phyloP scores from a whole-genome alignment of 2,888 invertebrate species.

The Hemicrepidius hirtus region DNA sequence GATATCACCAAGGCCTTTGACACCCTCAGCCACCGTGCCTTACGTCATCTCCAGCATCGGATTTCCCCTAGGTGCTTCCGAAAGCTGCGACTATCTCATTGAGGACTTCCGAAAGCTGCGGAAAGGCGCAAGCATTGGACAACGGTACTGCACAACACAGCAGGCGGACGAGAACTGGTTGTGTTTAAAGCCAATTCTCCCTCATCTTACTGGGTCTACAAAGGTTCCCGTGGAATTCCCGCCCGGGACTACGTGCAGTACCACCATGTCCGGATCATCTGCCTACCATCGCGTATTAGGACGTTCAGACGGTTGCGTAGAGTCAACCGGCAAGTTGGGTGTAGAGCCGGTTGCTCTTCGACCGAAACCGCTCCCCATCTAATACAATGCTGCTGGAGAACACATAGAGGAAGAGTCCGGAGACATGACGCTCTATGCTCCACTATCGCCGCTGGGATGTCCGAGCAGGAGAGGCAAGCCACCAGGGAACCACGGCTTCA shows the following conservation, averaged over 20 bases:
- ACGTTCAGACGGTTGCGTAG: constrained; percentile 57
- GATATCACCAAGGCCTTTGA: constrained; percentile 55
- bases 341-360: constrained; percentile 63
- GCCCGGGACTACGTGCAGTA: too few species aligned
- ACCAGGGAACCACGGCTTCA: constrained; percentile 57
- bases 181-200: constrained; percentile 36
- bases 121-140: neutral
- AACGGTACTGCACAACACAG: too few species aligned
- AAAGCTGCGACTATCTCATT: constrained; percentile 43
- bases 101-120: constrained; percentile 43
- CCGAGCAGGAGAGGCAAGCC: constrained; percentile 59
- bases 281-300: constrained; percentile 58
- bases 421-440: constrained; percentile 63
- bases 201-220: too few species aligned
- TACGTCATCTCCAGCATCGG: constrained; percentile 44
- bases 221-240: too few species aligned
- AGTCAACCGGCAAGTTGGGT: constrained; percentile 35
- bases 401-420: constrained; percentile 64
- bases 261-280: too few species aligned
- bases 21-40: neutral
- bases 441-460: constrained; percentile 56
- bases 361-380: constrained; percentile 64
- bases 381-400: constrained; percentile 64
- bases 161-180: neutral
- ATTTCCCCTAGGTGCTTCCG: neutral